A percentile compares a stretch with the other conserved stretches of the same genome.
phyloP scores from a whole-genome alignment of 2,113 vertebrate species.

The Edolisoma coerulescens region DNA sequence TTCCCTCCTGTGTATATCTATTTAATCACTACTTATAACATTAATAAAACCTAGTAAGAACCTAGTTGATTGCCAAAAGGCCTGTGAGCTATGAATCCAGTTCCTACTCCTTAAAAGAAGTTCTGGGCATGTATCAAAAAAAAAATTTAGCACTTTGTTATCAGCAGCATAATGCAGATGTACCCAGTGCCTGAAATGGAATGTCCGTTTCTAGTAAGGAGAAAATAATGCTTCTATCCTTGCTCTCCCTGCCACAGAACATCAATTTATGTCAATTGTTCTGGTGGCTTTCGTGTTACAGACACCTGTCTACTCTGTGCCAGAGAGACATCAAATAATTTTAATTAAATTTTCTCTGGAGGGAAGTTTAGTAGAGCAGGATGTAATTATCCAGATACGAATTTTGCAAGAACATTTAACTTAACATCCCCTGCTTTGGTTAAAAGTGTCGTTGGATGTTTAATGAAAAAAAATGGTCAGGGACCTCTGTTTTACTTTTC shows the following conservation, averaged over 20 bases:
- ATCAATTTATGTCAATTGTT: not conserved
- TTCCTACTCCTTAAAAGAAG: not conserved
- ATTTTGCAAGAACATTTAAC: conserved; percentile 23
- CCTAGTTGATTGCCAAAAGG: not conserved
- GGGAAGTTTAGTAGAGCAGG: not conserved
- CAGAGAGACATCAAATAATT: not conserved
- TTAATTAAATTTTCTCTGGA: conserved; percentile 52
- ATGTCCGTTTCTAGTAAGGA: not conserved
- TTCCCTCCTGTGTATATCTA: not conserved
- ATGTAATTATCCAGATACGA: conserved; percentile 38
- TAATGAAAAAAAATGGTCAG: conserved; percentile 21
- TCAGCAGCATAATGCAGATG: not conserved
- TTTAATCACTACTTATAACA: not conserved
- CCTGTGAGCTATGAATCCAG: not conserved
- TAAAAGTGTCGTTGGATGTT: not conserved
- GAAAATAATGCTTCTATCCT: not conserved
- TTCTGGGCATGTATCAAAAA: not conserved
- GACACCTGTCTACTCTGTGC: conserved; percentile 17
- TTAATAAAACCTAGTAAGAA: not conserved
- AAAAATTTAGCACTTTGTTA: not conserved
- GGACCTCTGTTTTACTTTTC: not conserved
- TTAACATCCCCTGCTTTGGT: not conserved
- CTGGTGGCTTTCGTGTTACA: conserved; percentile 23
- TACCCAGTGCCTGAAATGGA: not conserved
- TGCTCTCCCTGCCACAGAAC: not conserved